phyloP scores from a whole-genome alignment of 2,113 vertebrate species.

The Suncus etruscus region DNA sequence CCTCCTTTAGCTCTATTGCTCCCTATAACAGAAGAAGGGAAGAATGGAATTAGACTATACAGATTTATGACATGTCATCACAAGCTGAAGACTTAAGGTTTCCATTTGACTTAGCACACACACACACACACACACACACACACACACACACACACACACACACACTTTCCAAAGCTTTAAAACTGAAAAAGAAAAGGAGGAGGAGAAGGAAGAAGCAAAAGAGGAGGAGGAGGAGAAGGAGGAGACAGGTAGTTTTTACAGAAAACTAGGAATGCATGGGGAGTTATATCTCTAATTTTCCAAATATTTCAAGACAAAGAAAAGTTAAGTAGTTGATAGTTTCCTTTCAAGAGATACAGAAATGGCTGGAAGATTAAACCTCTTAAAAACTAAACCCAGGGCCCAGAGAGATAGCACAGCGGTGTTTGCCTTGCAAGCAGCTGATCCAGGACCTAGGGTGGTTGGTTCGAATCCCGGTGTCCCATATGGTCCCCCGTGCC shows the following conservation, averaged over 20 bases:
- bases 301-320: slow-evolving; percentile 53
- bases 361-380: not conserved
- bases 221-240: not conserved
- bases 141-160: slow-evolving; percentile 11
- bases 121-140: slow-evolving; percentile 35
- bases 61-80: slow-evolving; percentile 63
- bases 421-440: no score
- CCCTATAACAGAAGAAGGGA: slow-evolving; percentile 82
- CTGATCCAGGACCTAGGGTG: no score
- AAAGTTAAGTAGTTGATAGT: slow-evolving; percentile 22
- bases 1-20: slow-evolving; percentile 83
- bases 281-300: slow-evolving; percentile 50
- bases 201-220: slow-evolving; percentile 31
- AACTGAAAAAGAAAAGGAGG: slow-evolving; percentile 20
- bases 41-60: slow-evolving; percentile 67
- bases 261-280: slow-evolving; percentile 67
- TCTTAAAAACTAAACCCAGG: slow-evolving; percentile 38
- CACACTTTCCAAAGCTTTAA: slow-evolving; percentile 54
- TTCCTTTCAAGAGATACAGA: slow-evolving; percentile 52
- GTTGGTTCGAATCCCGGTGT: no score
- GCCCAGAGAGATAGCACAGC: not conserved
- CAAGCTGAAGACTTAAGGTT: slow-evolving; percentile 25
- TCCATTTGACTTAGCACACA: slow-evolving; percentile 49
- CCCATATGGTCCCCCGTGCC: no score
- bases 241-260: slow-evolving; percentile 18